Percentiles rank a stretch among this genome's conserved stretches.
phyloP scores from a whole-genome alignment of 2,888 invertebrate species.

The Archips crataeganus region DNA sequence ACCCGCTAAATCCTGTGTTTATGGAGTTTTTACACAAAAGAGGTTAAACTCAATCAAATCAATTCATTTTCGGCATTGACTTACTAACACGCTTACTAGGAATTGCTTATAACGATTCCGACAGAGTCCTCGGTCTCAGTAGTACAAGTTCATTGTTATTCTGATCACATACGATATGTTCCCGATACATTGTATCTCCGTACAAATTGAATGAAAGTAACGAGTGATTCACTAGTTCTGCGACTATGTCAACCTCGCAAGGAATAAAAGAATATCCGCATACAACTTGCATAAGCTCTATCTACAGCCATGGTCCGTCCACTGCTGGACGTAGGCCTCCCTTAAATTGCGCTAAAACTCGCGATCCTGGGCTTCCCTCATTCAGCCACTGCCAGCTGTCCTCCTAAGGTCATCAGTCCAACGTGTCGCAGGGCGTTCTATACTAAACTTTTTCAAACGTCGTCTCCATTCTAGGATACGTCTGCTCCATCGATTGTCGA shows the following conservation, averaged over 20 bases:
- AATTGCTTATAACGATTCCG: conserved; percentile 33
- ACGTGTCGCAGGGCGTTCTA: too few species aligned
- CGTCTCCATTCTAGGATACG: too few species aligned
- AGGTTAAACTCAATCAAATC: conserved; percentile 18
- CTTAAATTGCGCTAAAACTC: too few species aligned
- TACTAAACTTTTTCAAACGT: too few species aligned
- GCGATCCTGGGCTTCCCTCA: too few species aligned
- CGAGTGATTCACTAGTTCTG: conserved; percentile 1
- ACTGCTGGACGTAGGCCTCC: too few species aligned
- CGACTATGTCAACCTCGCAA: background rate
- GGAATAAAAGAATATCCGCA: background rate
- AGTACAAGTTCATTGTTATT: conserved; percentile 22
- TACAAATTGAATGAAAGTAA: conserved; percentile 32
- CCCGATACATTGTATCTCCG: conserved; percentile 32
- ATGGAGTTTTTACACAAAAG: background rate
- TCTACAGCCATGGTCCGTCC: too few species aligned
- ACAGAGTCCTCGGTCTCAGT: conserved; percentile 13
- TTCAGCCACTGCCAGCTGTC: too few species aligned
- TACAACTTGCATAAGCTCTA: too few species aligned
- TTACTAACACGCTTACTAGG: conserved; percentile 25
- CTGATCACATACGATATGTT: conserved; percentile 21
- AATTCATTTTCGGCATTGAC: conserved; percentile 17
- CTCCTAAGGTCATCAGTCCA: too few species aligned
- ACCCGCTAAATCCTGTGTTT: background rate
- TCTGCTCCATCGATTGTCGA: too few species aligned